Evolutionary conservation across 2,888 invertebrate species (phyloP), one percentile per base, ranked within the genome.

Genomic region (Ceraclea dissimilis): DNA sequence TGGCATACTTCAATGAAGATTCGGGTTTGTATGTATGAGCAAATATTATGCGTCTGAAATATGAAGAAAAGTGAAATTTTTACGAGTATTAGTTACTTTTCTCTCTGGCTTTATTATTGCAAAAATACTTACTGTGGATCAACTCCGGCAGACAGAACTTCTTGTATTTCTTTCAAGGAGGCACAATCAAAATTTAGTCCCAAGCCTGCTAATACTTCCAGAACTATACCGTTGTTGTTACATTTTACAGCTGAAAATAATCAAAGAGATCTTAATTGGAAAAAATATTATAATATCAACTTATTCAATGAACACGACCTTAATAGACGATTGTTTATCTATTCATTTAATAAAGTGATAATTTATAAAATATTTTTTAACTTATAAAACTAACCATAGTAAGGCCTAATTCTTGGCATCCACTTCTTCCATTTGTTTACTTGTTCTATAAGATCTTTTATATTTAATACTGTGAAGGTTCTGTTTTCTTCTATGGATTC

Each of bases 121-220:
- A 31, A 8, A 31, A 47, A n/a, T 2, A 31, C 75, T 74, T 49
- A 77, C 67, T 82, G 78, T 0, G 90, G 79, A 34, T 80, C 74
- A 2, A 93, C 87, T 33, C 91, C 90, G 62, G 90, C 70, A 10
- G 79, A 78, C 63, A 91, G 70, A 64, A 93, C 83, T 66, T 89
- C 86, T 67, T 88, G 85, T 60, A 97, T 92, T 76, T 97, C 96
- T 56, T 74, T 82, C 78, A 93, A 93, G 60, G 96, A 96, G 51
- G 98, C 98, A 78, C 98, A 99, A 77, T 99, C 98, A 74, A 99
- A 99, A 62, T 90, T 88, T 44, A 86, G 80, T 49, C 97, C 98
- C 63, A 96, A 79, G 21, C 90, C 84, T 17, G 93, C 92, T 65
- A 99, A 79, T 8, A 90, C 83, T 70, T 88, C 83, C 64, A 99